Base-by-base conservation (phyloP, 30 jellyfish, hydroid and myxozoan species). In the Turritopsis rubra region DNA sequence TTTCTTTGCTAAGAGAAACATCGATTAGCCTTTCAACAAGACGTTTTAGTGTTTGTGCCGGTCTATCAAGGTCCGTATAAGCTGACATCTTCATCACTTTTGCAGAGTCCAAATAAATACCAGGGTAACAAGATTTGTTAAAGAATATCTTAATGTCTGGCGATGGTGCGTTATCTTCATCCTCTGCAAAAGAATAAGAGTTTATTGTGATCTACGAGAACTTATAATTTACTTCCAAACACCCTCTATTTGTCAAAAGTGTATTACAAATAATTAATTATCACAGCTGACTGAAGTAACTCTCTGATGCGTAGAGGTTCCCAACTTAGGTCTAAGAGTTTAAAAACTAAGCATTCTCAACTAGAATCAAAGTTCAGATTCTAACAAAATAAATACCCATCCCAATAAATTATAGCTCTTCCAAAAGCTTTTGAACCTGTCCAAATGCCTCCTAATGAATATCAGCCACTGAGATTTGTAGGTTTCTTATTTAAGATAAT, bases 101-200 rank as follows among this genome's bases (percentile, higher is more conserved):
- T 1, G 60, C 91, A 7, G 96, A 96, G 80, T 91, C 95, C 29
- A 91, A 79, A 30, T 66, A 73, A n/a, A 85, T 84, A 60, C 98
- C 98, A 23, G 84, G 80, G 60, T 77, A 75, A 72, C 98, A 91
- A 23, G 95, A 20, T 75, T 87, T 88, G 93, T 91, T 91, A 86
- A 91, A 87, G 81, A 28, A 85, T 25, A 91, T 90, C 65, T 85
- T 71, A 53, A 77, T 77, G 20, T 75, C 95, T 76, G 81, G 87
- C 21, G 66, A 66, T 8, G 71, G 96, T 16, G 83, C 75, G 31
- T 70, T 68, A 53, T 79, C 81, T 19, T 85, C 86, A 1, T 87
- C 96, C 25, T 79, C 89, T 27, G 84, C 88, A 21, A 89, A 89
- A 79, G 86, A 86, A 8, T 88, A 74, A 16, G 19, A 1, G 65